Conservation (phyloP, 2,797 vertebrate genomes). For the Enteromius treurensis region DNA sequence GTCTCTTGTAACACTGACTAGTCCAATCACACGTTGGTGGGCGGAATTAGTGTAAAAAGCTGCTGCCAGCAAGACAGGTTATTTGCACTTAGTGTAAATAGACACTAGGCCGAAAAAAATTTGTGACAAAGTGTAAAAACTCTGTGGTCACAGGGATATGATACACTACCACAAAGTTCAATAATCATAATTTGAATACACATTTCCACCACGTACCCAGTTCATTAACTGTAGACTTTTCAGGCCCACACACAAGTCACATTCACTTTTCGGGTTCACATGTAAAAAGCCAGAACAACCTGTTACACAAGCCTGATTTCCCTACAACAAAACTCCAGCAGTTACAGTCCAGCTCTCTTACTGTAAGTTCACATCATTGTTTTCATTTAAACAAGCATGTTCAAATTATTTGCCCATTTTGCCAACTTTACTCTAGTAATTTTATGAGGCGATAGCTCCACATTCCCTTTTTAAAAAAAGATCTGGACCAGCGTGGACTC, state of each 20-base stretch:
- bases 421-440: neutral
- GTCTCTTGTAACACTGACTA: too few relatives aligned
- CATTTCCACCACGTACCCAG: neutral
- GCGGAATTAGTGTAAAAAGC: too few relatives aligned
- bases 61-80: too few relatives aligned
- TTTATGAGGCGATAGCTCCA: neutral
- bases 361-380: neutral
- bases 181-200: neutral
- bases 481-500: neutral
- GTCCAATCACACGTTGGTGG: too few relatives aligned
- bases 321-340: neutral
- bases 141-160: neutral
- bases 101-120: neutral
- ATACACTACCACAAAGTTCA: neutral
- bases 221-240: neutral
- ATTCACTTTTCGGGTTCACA: neutral
- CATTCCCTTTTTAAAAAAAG: neutral
- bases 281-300: neutral
- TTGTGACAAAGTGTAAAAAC: neutral
- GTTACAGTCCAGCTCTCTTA: neutral
- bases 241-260: neutral
- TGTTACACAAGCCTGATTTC: neutral
- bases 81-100: too few relatives aligned
- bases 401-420: neutral
- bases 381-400: conserved; percentile 4